These are phyloP conservation scores for Clarias gariepinus DNA, from an alignment of 2,113 vertebrate species.

Conservation along the genomic window DNA sequence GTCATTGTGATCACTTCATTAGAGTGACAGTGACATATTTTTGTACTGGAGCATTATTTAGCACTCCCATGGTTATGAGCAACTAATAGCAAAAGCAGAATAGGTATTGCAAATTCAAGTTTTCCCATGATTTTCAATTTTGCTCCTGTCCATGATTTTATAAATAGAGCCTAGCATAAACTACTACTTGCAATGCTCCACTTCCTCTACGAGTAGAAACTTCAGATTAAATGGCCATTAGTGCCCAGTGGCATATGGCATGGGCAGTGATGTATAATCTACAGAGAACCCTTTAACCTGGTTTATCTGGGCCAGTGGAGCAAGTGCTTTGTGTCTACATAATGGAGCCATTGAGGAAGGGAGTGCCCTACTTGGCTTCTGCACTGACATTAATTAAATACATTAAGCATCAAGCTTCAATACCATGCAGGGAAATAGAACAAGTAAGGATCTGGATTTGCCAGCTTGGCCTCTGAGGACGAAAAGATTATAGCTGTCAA, in stretches of 20 bases:
- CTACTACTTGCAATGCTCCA: not conserved
- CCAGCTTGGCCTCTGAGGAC: not conserved
- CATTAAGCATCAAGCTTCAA: slow-evolving; percentile 10
- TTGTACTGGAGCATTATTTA: not conserved
- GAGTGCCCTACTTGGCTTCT: slow-evolving; percentile 24
- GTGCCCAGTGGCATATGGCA: not conserved
- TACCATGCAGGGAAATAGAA: not conserved
- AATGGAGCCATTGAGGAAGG: slow-evolving; percentile 34
- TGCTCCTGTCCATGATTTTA: not conserved
- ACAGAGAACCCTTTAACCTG: slow-evolving; percentile 32
- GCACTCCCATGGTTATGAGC: not conserved
- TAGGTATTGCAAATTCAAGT: not conserved
- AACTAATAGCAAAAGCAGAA: not conserved
- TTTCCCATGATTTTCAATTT: not conserved
- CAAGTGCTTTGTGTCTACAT: slow-evolving; percentile 17
- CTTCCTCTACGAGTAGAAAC: not conserved
- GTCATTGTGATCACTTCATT: not conserved
- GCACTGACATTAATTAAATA: slow-evolving; percentile 39
- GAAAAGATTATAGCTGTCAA: not conserved
- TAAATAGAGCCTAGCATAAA: not conserved
- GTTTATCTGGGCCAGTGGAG: slow-evolving; percentile 23
- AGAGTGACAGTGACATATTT: not conserved
- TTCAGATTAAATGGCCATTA: slow-evolving; percentile 31
- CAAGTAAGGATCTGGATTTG: slow-evolving; percentile 8
- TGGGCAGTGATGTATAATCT: slow-evolving; percentile 7